A percentile compares a stretch with the other conserved stretches of the same genome.
Conservation (phyloP, 2,888 invertebrate genomes). For the Hirtodrosophila histrioides region DNA sequence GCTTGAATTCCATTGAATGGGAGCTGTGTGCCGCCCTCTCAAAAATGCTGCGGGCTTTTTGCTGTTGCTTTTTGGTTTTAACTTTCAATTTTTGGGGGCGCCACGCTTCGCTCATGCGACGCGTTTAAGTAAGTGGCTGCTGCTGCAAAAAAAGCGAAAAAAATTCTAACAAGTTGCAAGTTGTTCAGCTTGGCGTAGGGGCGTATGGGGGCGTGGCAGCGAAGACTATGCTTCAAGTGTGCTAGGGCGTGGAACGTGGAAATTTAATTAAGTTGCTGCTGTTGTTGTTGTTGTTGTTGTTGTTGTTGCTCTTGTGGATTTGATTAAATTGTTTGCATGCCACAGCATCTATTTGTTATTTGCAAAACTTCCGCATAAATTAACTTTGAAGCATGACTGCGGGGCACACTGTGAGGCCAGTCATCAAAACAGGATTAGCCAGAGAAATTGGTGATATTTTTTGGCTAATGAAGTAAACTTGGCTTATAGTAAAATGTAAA, state of each 20-base stretch:
- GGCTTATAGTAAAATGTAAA: neutral
- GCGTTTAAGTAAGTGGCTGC: slow-evolving; percentile 52
- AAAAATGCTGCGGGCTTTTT: slow-evolving; percentile 14
- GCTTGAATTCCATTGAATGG: slow-evolving; percentile 19
- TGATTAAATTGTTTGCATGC: slow-evolving; percentile 69
- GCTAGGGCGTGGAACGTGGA: slow-evolving; percentile 49
- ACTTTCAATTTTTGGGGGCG: slow-evolving; percentile 30
- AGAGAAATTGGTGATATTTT: slow-evolving; percentile 3
- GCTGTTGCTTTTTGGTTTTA: slow-evolving; percentile 23
- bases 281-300: slow-evolving; percentile 22
- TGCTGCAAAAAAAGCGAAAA: slow-evolving; percentile 17
- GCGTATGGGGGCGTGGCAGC: slow-evolving; percentile 22
- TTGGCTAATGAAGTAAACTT: slow-evolving; percentile 13
- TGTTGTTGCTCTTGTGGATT: slow-evolving; percentile 41
- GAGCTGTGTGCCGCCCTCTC: slow-evolving; percentile 2
- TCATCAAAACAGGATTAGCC: slow-evolving; percentile 14
- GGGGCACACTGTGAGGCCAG: neutral
- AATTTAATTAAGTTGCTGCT: slow-evolving; percentile 68
- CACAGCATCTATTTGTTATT: slow-evolving; percentile 58
- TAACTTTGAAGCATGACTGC: slow-evolving; percentile 46
- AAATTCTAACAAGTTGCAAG: slow-evolving; percentile 53
- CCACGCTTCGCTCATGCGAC: slow-evolving; percentile 12
- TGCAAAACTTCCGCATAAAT: slow-evolving; percentile 60
- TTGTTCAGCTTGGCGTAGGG: slow-evolving; percentile 15
- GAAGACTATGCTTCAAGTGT: slow-evolving; percentile 39